A percentile compares a stretch with the other conserved stretches of the same genome.
Conservation (phyloP, 2,888 invertebrate species). For the Stenodera caucasica region DNA sequence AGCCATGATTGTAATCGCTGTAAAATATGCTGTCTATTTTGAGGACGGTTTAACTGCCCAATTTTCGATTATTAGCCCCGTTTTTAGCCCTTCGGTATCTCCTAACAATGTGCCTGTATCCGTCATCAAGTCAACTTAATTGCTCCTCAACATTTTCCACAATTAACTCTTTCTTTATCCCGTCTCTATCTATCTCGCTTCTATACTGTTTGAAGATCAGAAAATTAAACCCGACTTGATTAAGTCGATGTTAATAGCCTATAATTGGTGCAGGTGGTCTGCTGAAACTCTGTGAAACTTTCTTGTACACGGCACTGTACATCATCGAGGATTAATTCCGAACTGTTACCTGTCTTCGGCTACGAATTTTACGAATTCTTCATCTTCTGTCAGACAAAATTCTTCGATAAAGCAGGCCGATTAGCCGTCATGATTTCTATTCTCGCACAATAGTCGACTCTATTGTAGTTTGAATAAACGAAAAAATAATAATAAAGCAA, state of each 20-base stretch:
- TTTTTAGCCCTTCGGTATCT: neutral
- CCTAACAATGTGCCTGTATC: neutral
- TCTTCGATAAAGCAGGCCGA: constrained; percentile 35
- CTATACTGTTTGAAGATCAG: neutral
- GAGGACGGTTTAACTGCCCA: neutral
- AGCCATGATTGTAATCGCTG: neutral
- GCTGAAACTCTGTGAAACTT: neutral
- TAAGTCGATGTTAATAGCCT: constrained; percentile 21
- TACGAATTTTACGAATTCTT: constrained; percentile 15
- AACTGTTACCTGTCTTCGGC: constrained; percentile 10
- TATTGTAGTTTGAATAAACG: too few relatives aligned
- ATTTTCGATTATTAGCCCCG: neutral
- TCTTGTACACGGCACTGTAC: neutral
- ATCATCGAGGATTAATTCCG: neutral
- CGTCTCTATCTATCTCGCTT: neutral
- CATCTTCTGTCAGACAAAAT: constrained; percentile 24
- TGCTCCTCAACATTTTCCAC: neutral
- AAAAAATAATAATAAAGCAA: too few relatives aligned
- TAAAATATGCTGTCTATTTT: too few relatives aligned
- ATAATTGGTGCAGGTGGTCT: constrained; percentile 22
- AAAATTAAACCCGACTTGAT: constrained; percentile 21
- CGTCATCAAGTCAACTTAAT: neutral
- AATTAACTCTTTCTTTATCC: neutral
- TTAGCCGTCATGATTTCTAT: constrained; percentile 36
- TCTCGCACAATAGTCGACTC: too few relatives aligned